These are phyloP conservation scores for Lycodopsis pacificus DNA, from an alignment of 2,797 vertebrate species.

Conservation along the genomic window DNA sequence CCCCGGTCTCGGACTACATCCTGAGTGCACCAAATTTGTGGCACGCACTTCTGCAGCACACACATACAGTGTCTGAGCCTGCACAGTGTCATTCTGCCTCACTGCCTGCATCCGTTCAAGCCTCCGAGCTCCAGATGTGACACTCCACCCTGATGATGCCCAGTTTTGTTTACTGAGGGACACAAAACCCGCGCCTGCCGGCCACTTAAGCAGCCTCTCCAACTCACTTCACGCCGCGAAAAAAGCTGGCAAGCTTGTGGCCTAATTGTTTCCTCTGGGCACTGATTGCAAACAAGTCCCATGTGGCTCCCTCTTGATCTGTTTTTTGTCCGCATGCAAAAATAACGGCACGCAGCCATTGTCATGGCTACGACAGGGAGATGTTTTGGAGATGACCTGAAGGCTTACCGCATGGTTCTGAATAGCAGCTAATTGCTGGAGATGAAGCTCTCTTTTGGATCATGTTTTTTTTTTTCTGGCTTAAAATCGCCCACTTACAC, in stretches of 20 bases:
- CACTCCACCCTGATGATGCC: conserved; percentile 51
- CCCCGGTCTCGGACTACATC: not conserved
- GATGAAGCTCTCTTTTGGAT: conserved; percentile 51
- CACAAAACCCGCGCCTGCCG: conserved; percentile 58
- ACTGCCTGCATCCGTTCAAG: conserved; percentile 34
- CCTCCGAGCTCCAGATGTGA: conserved; percentile 56
- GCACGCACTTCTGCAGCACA: not conserved
- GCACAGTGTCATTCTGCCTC: conserved; percentile 6
- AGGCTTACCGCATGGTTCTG: conserved; percentile 53
- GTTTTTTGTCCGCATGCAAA: conserved; percentile 68
- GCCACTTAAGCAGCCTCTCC: conserved; percentile 62
- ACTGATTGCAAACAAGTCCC: conserved; percentile 74
- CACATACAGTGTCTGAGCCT: conserved; percentile 16
- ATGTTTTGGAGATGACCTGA: conserved; percentile 73
- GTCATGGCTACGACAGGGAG: conserved; percentile 48
- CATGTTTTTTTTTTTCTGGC: conserved; percentile 30
- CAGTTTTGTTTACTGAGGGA: conserved; percentile 69
- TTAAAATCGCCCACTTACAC: conserved; percentile 56
- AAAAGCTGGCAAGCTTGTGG: conserved; percentile 61
- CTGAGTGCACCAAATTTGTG: not conserved
- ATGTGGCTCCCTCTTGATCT: conserved; percentile 70
- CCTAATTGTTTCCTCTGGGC: conserved; percentile 76
- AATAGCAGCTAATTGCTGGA: conserved; percentile 75
- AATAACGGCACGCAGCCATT: conserved; percentile 58
- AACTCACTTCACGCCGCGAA: conserved; percentile 64